Conservation (phyloP, 2,888 invertebrate species). For the Tenthredo mesomela region DNA sequence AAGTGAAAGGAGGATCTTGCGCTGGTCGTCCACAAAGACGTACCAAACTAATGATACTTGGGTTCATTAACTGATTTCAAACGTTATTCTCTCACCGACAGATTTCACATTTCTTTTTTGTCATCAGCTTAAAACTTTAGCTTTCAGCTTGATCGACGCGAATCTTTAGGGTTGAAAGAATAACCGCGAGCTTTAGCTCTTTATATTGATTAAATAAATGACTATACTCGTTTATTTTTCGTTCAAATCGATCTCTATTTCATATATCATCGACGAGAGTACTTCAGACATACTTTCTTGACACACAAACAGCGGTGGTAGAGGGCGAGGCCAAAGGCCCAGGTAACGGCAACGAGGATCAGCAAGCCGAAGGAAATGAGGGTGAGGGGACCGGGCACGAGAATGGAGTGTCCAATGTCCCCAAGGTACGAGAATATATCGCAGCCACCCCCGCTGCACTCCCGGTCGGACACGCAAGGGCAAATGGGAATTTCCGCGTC, state of each 20-base stretch:
- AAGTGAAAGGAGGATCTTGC: neutral
- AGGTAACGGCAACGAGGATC: conserved; percentile 65
- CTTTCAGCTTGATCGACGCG: neutral
- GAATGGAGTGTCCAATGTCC: conserved; percentile 62
- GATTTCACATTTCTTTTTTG: neutral
- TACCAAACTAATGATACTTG: neutral
- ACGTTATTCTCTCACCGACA: neutral
- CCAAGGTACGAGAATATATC: conserved; percentile 52
- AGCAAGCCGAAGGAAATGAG: conserved; percentile 68
- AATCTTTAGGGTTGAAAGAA: neutral
- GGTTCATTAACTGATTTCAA: neutral
- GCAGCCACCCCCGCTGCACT: conserved; percentile 52
- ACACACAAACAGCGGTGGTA: conserved; percentile 53
- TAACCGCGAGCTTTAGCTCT: neutral
- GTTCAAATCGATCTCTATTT: conserved; percentile 30
- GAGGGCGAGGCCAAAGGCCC: conserved; percentile 58
- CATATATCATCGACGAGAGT: conserved; percentile 52
- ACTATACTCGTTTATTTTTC: conserved; percentile 34
- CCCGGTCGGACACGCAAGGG: conserved; percentile 52
- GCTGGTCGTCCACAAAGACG: neutral
- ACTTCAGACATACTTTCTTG: conserved; percentile 55
- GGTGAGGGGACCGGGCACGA: conserved; percentile 64
- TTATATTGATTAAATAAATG: conserved; percentile 22
- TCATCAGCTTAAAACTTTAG: neutral
- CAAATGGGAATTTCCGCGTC: conserved; percentile 50